phyloP scores from a whole-genome alignment of 2,888 invertebrate species.

The Meta bourneti region DNA sequence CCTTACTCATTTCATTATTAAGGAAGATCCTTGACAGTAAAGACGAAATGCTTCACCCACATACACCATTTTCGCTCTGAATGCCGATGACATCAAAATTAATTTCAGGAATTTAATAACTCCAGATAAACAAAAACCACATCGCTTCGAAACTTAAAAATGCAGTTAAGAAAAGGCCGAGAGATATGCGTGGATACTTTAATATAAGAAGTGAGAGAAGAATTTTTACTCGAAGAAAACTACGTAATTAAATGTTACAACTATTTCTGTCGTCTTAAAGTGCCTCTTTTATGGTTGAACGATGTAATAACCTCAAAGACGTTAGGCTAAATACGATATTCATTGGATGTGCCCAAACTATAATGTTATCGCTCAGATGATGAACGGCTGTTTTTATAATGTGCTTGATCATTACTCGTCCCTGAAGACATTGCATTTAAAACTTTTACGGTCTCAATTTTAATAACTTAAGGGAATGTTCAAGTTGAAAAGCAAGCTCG shows the following conservation, averaged over 20 bases:
- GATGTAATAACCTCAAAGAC: constrained; percentile 48
- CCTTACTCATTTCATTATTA: no score
- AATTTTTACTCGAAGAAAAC: constrained; percentile 34
- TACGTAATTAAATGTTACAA: constrained; percentile 55
- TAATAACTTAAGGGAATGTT: constrained; percentile 16
- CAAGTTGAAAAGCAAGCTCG: background rate
- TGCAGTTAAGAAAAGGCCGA: constrained; percentile 11
- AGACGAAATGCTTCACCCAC: no score
- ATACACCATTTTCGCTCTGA: background rate
- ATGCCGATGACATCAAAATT: background rate
- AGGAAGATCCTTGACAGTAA: no score
- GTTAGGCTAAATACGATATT: constrained; percentile 35
- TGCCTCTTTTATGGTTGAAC: constrained; percentile 27
- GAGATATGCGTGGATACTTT: constrained; percentile 4
- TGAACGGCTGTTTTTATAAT: constrained; percentile 27
- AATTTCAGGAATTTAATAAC: constrained; percentile 45
- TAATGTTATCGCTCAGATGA: constrained; percentile 22
- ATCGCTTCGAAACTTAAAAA: constrained; percentile 25
- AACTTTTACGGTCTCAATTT: background rate
- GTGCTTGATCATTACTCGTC: background rate
- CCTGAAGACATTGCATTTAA: constrained; percentile 1
- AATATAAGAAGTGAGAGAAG: constrained; percentile 22
- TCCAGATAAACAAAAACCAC: background rate
- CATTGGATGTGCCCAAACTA: constrained; percentile 31
- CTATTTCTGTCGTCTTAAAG: constrained; percentile 51